phyloP scores from a whole-genome alignment of 2,888 invertebrate species.

The Athalia rosae region DNA sequence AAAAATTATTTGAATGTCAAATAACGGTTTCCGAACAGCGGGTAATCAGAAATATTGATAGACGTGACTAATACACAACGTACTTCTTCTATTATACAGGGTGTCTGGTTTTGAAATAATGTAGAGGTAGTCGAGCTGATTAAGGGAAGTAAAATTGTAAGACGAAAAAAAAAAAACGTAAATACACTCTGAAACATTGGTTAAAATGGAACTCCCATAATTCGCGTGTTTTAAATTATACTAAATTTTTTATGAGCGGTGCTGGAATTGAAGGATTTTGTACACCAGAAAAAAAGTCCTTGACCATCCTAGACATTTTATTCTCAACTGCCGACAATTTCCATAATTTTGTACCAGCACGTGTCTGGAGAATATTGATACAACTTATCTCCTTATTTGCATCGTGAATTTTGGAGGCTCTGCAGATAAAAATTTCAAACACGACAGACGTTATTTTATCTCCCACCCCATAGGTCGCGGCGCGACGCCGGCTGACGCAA shows the following conservation, averaged over 20 bases:
- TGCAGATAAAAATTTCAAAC: constrained; percentile 8
- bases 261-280: too few species aligned
- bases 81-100: neutral
- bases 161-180: too few species aligned
- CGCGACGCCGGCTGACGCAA: constrained; percentile 32
- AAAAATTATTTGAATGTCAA: constrained; percentile 8
- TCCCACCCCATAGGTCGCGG: neutral
- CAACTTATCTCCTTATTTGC: neutral
- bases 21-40: neutral
- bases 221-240: too few species aligned
- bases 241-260: too few species aligned
- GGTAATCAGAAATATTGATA: constrained; percentile 18
- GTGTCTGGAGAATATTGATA: neutral
- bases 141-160: too few species aligned
- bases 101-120: neutral
- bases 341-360: too few species aligned
- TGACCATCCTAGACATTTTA: too few species aligned
- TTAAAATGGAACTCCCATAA: too few species aligned
- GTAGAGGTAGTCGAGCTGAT: neutral
- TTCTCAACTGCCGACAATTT: too few species aligned
- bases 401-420: too few species aligned
- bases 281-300: too few species aligned
- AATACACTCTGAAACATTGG: too few species aligned
- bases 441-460: neutral
- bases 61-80: constrained; percentile 12